Conservation (phyloP, 2,797 vertebrate species). For the Chaunax sp. region DNA sequence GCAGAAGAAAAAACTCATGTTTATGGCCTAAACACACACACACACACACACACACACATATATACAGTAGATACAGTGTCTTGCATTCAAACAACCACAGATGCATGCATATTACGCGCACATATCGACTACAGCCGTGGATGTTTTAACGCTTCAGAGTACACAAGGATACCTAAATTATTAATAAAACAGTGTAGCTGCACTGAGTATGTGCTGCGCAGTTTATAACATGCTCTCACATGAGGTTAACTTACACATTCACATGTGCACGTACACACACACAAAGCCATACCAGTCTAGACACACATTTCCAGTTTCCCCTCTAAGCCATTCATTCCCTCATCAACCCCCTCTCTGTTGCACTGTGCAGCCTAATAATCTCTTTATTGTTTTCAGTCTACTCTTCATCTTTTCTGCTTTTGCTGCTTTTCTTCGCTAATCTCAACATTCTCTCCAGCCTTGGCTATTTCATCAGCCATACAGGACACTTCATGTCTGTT, state of each 20-base stretch:
- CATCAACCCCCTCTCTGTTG: conserved; percentile 34
- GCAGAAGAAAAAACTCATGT: conserved; percentile 48
- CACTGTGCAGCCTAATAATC: conserved; percentile 31
- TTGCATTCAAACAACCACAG: conserved; percentile 6
- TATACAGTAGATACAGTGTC: conserved; percentile 2
- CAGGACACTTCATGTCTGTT: conserved; percentile 17
- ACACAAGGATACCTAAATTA: conserved; percentile 51
- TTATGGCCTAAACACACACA: conserved; percentile 34
- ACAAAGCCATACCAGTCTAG: conserved; percentile 10
- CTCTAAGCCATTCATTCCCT: conserved; percentile 58
- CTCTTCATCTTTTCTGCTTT: conserved; percentile 11
- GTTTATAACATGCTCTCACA: conserved; percentile 43
- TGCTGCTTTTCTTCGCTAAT: conserved; percentile 14
- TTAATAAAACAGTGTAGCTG: conserved; percentile 42
- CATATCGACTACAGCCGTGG: conserved; percentile 9
- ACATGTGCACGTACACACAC: conserved; percentile 8
- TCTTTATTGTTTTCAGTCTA: conserved; percentile 34
- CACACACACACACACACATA: conserved; percentile 13
- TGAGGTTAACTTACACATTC: conserved; percentile 2
- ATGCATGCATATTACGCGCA: background rate
- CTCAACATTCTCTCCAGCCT: conserved; percentile 11
- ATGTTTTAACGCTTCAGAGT: conserved; percentile 45
- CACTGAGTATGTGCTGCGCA: conserved; percentile 37
- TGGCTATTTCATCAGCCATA: conserved; percentile 27
- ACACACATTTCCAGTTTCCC: conserved; percentile 50